Evolutionary conservation across 2,113 vertebrate species (phyloP).

Genomic region (Aleadryas rufinucha): DNA sequence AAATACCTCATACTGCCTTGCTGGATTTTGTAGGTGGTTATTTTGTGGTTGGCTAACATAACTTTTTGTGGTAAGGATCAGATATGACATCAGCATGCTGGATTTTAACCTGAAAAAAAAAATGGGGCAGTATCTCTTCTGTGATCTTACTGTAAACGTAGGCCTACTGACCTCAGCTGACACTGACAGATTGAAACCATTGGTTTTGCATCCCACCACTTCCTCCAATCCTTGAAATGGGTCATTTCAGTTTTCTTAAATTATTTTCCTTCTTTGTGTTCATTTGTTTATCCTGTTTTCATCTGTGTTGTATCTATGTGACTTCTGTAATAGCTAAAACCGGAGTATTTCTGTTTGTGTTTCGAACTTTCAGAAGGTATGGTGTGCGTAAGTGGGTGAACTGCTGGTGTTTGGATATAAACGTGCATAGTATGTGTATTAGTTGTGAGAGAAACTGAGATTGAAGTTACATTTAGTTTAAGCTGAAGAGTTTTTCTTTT

Average conservation of each 20-base stretch:
- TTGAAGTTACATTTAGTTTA: background rate
- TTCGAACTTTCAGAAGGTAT: background rate
- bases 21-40: background rate
- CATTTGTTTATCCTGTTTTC: background rate
- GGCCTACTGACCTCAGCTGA: conserved; percentile 14
- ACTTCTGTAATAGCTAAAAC: background rate
- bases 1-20: background rate
- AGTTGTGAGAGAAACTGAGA: background rate
- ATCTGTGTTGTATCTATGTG: background rate
- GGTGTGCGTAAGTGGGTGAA: background rate
- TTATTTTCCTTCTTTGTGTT: background rate
- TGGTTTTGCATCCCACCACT: background rate
- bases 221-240: background rate
- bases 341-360: background rate
- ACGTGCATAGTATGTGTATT: background rate
- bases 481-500: background rate
- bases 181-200: background rate
- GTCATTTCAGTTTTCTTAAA: background rate
- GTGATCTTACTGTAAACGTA: background rate
- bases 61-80: background rate
- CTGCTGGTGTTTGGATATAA: background rate
- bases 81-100: background rate
- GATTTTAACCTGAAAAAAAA: background rate
- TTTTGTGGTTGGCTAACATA: conserved; percentile 33
- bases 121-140: background rate